These are phyloP conservation scores for Actinernus sp. DNA, from an alignment of 92 coral and sea anemone genomes.

Conservation along the genomic window DNA sequence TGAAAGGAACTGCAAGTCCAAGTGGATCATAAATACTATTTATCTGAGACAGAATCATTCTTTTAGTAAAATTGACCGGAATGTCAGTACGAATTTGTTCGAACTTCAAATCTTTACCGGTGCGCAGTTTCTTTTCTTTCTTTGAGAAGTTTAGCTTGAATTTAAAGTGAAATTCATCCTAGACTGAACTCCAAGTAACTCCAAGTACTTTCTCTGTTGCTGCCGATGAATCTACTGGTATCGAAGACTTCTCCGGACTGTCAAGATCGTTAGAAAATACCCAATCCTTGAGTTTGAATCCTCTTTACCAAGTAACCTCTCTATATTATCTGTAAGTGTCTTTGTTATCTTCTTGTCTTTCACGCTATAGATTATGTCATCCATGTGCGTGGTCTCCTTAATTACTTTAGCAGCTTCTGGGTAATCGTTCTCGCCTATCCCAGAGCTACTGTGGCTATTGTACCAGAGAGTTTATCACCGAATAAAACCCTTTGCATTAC, in stretches of 20 bases:
- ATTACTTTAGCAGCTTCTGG: conserved; percentile 1
- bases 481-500: too few species aligned
- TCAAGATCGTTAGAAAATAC: conserved; percentile 9
- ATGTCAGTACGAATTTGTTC: too few species aligned
- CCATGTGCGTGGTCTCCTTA: conserved; percentile 11
- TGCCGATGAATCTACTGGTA: conserved; percentile 6
- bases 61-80: too few species aligned
- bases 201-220: conserved; percentile 62
- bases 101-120: too few species aligned
- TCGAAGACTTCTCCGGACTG: conserved; percentile 26
- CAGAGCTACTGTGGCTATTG: conserved; percentile 26
- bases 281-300: conserved; percentile 66
- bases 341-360: not conserved
- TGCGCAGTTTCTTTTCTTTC: conserved; percentile 25
- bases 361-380: conserved; percentile 24
- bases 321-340: conserved; percentile 19
- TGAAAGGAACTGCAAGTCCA: too few species aligned
- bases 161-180: conserved; percentile 44
- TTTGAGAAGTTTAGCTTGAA: conserved; percentile 52
- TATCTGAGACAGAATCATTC: too few species aligned
- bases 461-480: conserved; percentile 37
- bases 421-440: conserved; percentile 11
- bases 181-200: conserved; percentile 17
- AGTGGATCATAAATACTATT: too few species aligned
- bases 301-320: conserved; percentile 32